These are phyloP conservation scores for Aleiodes alternator DNA, from an alignment of 2,888 invertebrate genomes.

Conservation along the genomic window DNA sequence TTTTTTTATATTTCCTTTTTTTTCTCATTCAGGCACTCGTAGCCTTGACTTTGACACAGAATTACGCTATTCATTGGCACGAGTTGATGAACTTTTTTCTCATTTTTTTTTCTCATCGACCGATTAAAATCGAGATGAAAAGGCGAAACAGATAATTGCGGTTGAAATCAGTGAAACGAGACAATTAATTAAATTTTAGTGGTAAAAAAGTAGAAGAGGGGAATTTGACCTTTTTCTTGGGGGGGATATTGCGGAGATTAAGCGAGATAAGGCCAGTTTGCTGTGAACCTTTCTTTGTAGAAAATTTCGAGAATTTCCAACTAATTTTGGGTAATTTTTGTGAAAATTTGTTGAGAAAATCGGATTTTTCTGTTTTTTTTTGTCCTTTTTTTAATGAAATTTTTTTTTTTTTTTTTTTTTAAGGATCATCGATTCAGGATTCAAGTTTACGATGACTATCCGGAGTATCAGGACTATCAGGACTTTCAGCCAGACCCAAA, in stretches of 20 bases:
- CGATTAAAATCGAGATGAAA: not conserved
- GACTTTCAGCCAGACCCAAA: constrained; percentile 31
- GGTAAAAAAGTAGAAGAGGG: too few relatives aligned
- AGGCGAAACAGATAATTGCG: constrained; percentile 35
- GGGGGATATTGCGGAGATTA: too few relatives aligned
- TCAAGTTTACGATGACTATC: constrained; percentile 53
- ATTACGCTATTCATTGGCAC: not conserved
- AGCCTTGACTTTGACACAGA: constrained; percentile 46
- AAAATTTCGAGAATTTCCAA: too few relatives aligned
- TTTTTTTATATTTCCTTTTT: too few relatives aligned
- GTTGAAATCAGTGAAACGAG: constrained; percentile 46
- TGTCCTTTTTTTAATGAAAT: too few relatives aligned
- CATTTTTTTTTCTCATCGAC: not conserved
- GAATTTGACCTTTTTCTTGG: too few relatives aligned
- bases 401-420: constrained; percentile 21
- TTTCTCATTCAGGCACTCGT: constrained; percentile 4
- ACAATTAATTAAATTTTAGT: not conserved
- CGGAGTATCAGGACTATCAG: constrained; percentile 39
- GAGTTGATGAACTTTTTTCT: not conserved
- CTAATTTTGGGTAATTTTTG: too few relatives aligned
- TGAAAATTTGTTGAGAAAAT: not conserved
- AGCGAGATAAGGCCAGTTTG: too few relatives aligned
- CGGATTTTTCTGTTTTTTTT: too few relatives aligned
- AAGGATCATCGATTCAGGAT: constrained; percentile 55
- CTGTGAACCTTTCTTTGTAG: too few relatives aligned